phyloP scores from a whole-genome alignment of 23 tunicate species.

The Corella eumyota region DNA sequence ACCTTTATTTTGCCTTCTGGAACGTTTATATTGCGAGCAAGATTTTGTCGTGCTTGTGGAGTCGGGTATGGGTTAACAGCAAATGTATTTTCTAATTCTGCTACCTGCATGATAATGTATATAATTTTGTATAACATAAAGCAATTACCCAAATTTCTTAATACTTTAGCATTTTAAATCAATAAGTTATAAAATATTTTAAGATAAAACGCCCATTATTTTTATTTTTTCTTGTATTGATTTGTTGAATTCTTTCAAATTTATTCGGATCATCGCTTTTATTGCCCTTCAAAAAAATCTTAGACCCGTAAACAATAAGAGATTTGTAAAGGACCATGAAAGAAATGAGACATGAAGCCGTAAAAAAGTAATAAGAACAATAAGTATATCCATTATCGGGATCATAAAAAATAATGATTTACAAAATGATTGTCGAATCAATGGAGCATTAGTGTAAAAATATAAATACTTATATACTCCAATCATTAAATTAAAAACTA shows the following conservation, averaged over 20 bases:
- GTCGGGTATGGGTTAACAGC: slow-evolving; percentile 66
- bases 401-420: no score
- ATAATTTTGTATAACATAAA: no score
- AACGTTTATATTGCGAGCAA: slow-evolving; percentile 51
- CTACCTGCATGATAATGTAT: slow-evolving; percentile 21
- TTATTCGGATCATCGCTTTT: no score
- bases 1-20: slow-evolving; percentile 88
- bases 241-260: no score
- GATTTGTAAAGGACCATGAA: background rate
- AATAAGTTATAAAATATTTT: no score
- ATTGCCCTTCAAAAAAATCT: no score
- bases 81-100: slow-evolving; percentile 51
- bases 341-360: background rate
- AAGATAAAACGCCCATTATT: no score
- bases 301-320: no score
- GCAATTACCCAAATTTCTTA: no score
- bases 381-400: no score
- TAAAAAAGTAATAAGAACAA: background rate
- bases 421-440: background rate
- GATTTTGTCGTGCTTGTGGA: slow-evolving; percentile 57
- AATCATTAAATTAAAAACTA: background rate
- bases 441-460: background rate
- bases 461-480: background rate
- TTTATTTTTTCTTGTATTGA: no score
- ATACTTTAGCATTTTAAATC: no score